Evolutionary conservation across 2,113 vertebrate genomes (phyloP), one percentile per base, ranked within the genome.

Genomic region (Scomber japonicus): DNA sequence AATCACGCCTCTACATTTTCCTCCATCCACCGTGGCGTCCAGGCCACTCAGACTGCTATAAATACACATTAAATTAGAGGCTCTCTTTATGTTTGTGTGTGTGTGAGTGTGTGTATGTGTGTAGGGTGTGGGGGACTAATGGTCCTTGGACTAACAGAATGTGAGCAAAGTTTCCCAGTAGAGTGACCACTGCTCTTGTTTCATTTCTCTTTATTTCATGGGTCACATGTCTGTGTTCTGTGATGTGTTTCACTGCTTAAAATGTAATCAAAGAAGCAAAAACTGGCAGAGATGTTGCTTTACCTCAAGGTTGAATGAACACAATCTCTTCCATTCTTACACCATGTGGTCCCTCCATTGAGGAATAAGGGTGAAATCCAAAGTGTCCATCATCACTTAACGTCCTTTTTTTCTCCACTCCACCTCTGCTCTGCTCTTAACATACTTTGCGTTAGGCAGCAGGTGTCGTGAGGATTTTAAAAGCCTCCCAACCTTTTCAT

Each of bases 11-110:
- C 72, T n/a, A 64, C 88, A 60, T 87, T 88, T 83, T 78, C 75
- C 78, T 84, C 78, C 78, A 78, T 89, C 75, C 88, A 88, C 66
- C 55, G 75, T 56, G 86, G 83, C 71, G 50, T 89, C 74, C 89
- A 87, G 79, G 66, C 85, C 85, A 63, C 85, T 80, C 83, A 78
- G 79, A 60, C 80, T 40, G 65, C 82, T 90, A 89, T 84, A 89
- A 91, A 92, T 92, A 91, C 59, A 71, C 75, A 46, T 78, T 31
- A 88, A 92, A 92, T 92, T 90, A 92, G 83, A 92, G 91, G 54
- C 78, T 87, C 2, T 8, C 0, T 40, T 45, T 55, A 44, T 54
- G 56, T 69, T 71, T 76, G 46, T 64, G 60, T 65, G 57, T 81
- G 56, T 55, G 70, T 61, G 50, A 56, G 19, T 72, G 63, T 62